Conservation (phyloP, 2,797 vertebrate species). For the Knipowitschia caucasica region DNA sequence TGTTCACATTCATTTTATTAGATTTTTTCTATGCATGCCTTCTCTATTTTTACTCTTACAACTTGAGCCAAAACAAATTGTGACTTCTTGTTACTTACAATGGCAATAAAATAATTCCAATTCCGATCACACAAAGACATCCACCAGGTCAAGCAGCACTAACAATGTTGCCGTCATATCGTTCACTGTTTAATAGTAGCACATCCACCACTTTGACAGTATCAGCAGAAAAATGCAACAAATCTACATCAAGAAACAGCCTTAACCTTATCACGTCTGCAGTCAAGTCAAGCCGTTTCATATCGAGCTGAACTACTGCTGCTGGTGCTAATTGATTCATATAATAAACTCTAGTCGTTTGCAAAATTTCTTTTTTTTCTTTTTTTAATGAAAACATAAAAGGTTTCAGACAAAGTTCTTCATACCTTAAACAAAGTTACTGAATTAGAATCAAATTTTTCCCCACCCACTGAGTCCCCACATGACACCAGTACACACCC, state of each 20-base stretch:
- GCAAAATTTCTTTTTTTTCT: too few species aligned
- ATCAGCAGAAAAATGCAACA: neutral
- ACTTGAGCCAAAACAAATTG: too few species aligned
- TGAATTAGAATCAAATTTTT: conserved; percentile 16
- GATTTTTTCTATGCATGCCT: too few species aligned
- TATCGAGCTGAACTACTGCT: neutral
- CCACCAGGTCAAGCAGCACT: neutral
- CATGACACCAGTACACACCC: conserved; percentile 24
- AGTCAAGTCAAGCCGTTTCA: conserved; percentile 22
- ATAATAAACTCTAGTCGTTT: too few species aligned
- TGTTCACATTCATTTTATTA: too few species aligned
- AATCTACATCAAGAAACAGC: neutral
- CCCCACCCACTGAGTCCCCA: conserved; percentile 16
- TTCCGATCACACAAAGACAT: neutral
- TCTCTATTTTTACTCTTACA: too few species aligned
- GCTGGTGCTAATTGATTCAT: neutral
- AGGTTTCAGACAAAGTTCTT: too few species aligned
- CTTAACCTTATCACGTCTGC: neutral
- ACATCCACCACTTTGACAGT: neutral
- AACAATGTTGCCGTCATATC: neutral
- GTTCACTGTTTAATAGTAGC: neutral
- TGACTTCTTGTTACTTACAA: too few species aligned
- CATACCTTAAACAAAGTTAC: too few species aligned
- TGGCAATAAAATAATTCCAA: too few species aligned
- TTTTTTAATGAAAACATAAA: too few species aligned